Percentiles rank a stretch among this genome's conserved stretches.
phyloP scores from a whole-genome alignment of 2,113 vertebrate genomes.

The Alethe castanea region DNA sequence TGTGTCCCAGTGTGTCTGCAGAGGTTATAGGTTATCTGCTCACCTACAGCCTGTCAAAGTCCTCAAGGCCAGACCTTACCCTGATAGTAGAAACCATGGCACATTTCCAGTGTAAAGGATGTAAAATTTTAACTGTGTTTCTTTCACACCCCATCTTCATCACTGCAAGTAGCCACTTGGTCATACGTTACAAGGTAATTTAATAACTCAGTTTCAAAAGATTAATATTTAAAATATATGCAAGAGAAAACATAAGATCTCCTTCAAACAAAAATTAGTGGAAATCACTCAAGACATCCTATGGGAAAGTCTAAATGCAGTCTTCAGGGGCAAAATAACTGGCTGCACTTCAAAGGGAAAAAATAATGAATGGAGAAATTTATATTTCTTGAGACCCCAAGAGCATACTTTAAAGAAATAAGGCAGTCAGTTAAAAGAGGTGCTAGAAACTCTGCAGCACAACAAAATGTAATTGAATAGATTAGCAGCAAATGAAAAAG shows the following conservation, averaged over 20 bases:
- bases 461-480: constrained; percentile 43
- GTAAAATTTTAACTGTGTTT: not conserved
- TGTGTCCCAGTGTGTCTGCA: not conserved
- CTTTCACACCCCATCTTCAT: not conserved
- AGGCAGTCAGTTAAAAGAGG: constrained; percentile 46
- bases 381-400: constrained; percentile 31
- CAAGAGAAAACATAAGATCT: constrained; percentile 11
- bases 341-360: constrained; percentile 50
- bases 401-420: constrained; percentile 38
- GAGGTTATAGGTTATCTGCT: not conserved
- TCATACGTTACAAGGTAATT: not conserved
- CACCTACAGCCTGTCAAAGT: not conserved
- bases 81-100: not conserved
- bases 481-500: constrained; percentile 45
- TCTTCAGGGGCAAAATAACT: constrained; percentile 41
- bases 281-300: constrained; percentile 15
- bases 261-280: constrained; percentile 11
- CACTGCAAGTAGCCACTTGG: not conserved
- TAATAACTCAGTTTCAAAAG: not conserved
- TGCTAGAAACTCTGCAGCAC: constrained; percentile 7
- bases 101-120: not conserved
- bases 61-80: not conserved
- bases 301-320: constrained; percentile 28
- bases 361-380: constrained; percentile 41
- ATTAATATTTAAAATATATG: constrained; percentile 35